phyloP scores from a whole-genome alignment of 2,888 invertebrate species.

The Sminthurides aquaticus region DNA sequence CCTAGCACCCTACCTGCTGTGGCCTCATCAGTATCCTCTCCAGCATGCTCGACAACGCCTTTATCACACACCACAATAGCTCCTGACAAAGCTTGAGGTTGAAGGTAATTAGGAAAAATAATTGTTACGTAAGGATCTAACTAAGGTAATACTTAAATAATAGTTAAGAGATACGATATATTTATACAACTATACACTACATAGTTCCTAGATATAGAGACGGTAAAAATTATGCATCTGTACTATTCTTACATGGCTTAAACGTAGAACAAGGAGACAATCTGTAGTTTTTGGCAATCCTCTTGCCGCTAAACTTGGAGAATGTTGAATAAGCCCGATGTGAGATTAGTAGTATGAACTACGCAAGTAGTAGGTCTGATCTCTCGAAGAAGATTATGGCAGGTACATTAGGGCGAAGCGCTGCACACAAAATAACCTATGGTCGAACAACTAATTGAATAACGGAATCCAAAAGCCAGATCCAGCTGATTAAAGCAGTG shows the following conservation, averaged over 20 bases:
- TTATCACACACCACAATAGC: constrained; percentile 1
- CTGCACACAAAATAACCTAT: background rate
- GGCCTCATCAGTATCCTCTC: background rate
- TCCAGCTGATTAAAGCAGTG: no score
- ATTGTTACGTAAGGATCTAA: background rate
- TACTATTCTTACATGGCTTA: background rate
- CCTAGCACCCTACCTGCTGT: background rate
- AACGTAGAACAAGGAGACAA: background rate
- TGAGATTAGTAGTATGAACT: background rate
- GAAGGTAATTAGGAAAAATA: constrained; percentile 9
- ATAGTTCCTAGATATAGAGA: background rate
- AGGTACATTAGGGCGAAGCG: background rate
- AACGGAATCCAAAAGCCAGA: no score
- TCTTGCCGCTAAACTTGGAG: background rate
- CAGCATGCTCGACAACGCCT: background rate
- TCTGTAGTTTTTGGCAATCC: background rate
- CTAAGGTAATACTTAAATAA: background rate
- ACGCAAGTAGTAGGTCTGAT: background rate
- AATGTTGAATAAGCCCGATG: background rate
- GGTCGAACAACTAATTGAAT: no score
- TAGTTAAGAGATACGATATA: background rate
- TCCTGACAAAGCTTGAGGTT: constrained; percentile 19
- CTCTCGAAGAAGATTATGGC: constrained; percentile 2
- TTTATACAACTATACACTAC: no score
- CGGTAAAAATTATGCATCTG: background rate